phyloP scores from a whole-genome alignment of 1,140 invertebrate species.

The Drosophila nigrodunni region DNA sequence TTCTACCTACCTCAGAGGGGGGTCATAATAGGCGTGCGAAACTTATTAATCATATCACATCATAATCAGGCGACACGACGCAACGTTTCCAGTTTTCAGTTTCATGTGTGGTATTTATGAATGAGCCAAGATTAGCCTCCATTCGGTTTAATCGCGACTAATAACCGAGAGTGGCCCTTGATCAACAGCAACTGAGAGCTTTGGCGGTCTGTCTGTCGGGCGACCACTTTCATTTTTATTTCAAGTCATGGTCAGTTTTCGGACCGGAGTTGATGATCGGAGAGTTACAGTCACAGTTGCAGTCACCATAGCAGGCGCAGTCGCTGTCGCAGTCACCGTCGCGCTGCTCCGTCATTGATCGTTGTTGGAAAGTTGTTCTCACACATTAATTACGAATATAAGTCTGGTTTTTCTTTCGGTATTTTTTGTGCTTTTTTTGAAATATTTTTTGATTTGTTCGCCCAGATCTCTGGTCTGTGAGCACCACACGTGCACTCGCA shows the following conservation, averaged over 20 bases:
- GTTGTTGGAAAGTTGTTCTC: conserved; percentile 75
- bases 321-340: neutral
- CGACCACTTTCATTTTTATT: conserved; percentile 75
- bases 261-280: conserved; percentile 33
- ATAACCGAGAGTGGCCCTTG: conserved; percentile 51
- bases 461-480: conserved; percentile 6
- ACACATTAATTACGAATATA: conserved; percentile 66
- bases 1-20: conserved; percentile 33
- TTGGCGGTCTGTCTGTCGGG: conserved; percentile 14
- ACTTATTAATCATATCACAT: conserved; percentile 77
- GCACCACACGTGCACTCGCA: conserved; percentile 31
- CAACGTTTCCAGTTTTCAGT: neutral
- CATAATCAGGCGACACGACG: conserved; percentile 23
- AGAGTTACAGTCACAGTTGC: conserved; percentile 3
- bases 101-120: conserved; percentile 68
- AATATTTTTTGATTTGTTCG: conserved; percentile 28
- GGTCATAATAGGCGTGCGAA: conserved; percentile 74
- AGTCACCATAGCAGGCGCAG: neutral
- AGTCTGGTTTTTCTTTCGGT: conserved; percentile 24
- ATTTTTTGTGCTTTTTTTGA: neutral
- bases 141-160: conserved; percentile 69
- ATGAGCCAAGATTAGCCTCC: conserved; percentile 71
- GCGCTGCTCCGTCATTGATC: conserved; percentile 57
- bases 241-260: conserved; percentile 47
- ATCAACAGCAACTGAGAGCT: conserved; percentile 43